Base-by-base conservation (phyloP, 2,888 invertebrate genomes). In the Prosapia bicincta region DNA sequence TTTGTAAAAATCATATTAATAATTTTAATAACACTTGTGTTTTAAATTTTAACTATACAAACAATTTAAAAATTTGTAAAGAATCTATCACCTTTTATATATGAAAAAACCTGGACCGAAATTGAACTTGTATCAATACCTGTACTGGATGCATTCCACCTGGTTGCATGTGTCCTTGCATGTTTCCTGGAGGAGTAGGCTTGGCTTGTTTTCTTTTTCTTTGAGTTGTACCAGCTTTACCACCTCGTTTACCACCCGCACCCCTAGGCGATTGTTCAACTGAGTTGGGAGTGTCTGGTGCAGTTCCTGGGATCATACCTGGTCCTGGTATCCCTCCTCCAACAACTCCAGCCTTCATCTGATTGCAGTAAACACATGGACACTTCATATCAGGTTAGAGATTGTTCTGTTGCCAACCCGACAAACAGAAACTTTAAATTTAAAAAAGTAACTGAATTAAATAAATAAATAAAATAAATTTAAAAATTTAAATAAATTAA, bases 191-290 rank as follows among this genome's bases (percentile, higher is more conserved):
- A 13, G 74, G 69, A 0, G 74, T 78, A 1, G 80, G 79, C 66
- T 79, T 80, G n/a, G 76, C 75, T 32, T 77, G 79, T 66, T 79
- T 79, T 74, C 79, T 78, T 84, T 80, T 83, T 82, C 79, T 85
- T 82, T 69, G 85, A 83, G 72, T 86, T 82, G 81, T 83, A 81
- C 82, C 76, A 80, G 76, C 78, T 79, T 80, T 80, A 79, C 79
- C 79, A 76, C 76, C 80, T 76, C 80, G 79, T 69, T 80, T 80
- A 5, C 78, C 83, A 43, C 87, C 86, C 3, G 78, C 83, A 38
- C 87, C 86, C 0, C 89, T 87, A 82, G 89, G 92, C 78, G 89
- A 91, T 82, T 89, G 92, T 83, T 90, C 93, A 81, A 88, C 88
- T 81, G 88, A 92, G 79, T 88, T 80, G 20, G 85, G 85, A 26